phyloP scores from a whole-genome alignment of 2,113 vertebrate species.

The Marcusenius ussheri region DNA sequence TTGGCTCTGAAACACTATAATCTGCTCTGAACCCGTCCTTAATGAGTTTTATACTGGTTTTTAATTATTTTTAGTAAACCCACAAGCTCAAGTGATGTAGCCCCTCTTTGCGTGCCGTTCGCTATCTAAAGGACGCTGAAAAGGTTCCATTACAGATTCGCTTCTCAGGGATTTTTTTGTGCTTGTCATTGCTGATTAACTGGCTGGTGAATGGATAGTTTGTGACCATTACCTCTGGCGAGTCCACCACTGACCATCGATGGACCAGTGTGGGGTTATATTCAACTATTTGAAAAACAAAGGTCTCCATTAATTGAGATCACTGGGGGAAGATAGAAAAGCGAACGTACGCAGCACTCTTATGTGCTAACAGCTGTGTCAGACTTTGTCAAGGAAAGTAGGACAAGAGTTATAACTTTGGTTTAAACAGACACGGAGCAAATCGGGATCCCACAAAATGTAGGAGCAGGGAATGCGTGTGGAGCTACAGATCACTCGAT shows the following conservation, averaged over 20 bases:
- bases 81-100: neutral
- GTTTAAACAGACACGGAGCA: neutral
- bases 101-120: neutral
- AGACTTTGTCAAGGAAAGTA: neutral
- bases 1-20: neutral
- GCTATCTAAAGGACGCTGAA: neutral
- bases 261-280: neutral
- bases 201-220: neutral
- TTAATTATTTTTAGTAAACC: neutral
- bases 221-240: neutral
- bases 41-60: neutral
- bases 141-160: neutral
- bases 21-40: neutral
- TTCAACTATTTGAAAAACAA: neutral
- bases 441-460: neutral
- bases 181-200: neutral
- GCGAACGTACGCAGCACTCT: neutral
- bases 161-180: neutral
- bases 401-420: neutral
- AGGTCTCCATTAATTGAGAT: neutral
- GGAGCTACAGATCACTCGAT: neutral
- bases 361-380: no score
- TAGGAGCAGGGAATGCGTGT: neutral
- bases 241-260: neutral
- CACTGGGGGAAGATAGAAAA: neutral